Evolutionary conservation across 2,888 invertebrate genomes (phyloP), one percentile per base, ranked within the genome.

Genomic region (Leptinotarsa juncta): DNA sequence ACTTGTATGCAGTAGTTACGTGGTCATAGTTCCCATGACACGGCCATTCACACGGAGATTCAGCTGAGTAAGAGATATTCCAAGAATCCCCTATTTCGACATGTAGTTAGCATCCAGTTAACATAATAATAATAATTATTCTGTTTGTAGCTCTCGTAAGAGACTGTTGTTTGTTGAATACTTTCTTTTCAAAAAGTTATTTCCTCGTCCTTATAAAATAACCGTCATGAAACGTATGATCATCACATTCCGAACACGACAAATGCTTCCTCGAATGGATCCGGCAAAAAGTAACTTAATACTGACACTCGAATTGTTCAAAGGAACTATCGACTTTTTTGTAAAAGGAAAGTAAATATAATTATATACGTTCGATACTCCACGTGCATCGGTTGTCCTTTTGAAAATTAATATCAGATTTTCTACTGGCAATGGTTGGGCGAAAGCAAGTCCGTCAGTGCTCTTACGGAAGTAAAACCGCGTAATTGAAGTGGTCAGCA

Each of bases 331-430:
- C 32, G 57, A 69, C 57, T 48, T 48, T 48, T 62, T 62, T 16
- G n/a, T 62, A 42, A 62, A 69, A 20, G 49, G 5, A 48, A 14
- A 42, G 42, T 15, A 69, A 57, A 69, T 69, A 10, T 16, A 69
- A 69, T 57, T 55, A 69, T 42, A 10, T 32, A 42, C 55, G 57
- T 48, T 69, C 57, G n/a, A 69, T 20, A 57, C 20, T 49, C 57
- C 4, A 60, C 57, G 57, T 69, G 57, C 23, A 26, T 55, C 16
- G 26, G 42, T 16, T 23, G 55, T 49, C 57, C 69, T 57, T 55
- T 57, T 49, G 57, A 57, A 69, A 68, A 69, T 69, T 48, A 57
- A 57, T 69, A 69, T 69, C 57, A 69, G 18, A 69, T 69, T 57
- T 53, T 69, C 48, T 18, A 49, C 57, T 57, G 57, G 48, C 55